Base-by-base conservation (phyloP, 1,140 invertebrate species). In the Agrypnia vestita region DNA sequence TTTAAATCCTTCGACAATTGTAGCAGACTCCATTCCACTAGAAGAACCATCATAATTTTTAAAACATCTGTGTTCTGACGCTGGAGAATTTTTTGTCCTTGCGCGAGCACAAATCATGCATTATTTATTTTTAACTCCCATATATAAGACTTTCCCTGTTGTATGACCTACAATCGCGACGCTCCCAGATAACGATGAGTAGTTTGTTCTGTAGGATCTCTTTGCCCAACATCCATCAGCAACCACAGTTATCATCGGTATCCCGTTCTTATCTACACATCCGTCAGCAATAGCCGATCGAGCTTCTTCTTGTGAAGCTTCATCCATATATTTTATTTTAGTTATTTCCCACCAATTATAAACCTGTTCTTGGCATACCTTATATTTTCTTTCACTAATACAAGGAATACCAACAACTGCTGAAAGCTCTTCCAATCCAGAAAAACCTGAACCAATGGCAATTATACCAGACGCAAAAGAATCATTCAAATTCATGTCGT, bases 1-100 rank as follows among this genome's bases (percentile, higher is more conserved):
- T 49, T 83, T 76, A 83, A 90, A 90, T 15, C 86, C 86, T 81
- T 89, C 85, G 1, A 85, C 64, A 46, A 89, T 85, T 12, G 86
- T 85, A 64, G 87, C 84, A 12, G 80, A 46, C 83, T 90, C 87
- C 47, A 49, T n/a, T n/a, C n/a, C n/a, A n/a, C n/a, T n/a, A n/a
- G n/a, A n/a, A n/a, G n/a, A n/a, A n/a, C n/a, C n/a, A n/a, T n/a
- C n/a, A n/a, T n/a, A n/a, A n/a, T n/a, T n/a, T n/a, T n/a, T n/a
- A n/a, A n/a, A n/a, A n/a, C n/a, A n/a, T n/a, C n/a, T n/a, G n/a
- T n/a, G n/a, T n/a, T n/a, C n/a, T n/a, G n/a, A n/a, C n/a, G n/a
- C n/a, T n/a, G n/a, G n/a, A n/a, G n/a, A n/a, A n/a, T n/a, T n/a
- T n/a, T n/a, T n/a, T n/a, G n/a, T n/a, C n/a, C n/a, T n/a, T n/a